Percentiles rank a stretch among this genome's conserved stretches.
Conservation (phyloP, 2,797 vertebrate genomes). For the Xenopus petersii region DNA sequence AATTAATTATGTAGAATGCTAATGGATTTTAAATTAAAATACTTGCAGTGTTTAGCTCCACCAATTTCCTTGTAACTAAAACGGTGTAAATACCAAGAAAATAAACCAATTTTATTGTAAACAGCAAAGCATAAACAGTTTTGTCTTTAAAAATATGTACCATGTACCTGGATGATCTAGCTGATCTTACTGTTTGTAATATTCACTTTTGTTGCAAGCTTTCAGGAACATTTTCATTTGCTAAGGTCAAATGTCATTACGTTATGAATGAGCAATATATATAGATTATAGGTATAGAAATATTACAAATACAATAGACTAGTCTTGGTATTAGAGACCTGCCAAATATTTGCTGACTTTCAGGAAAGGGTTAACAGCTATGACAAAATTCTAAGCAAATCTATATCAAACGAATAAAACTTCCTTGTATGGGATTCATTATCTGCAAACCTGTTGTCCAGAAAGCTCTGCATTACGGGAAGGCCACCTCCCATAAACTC, state of each 20-base stretch:
- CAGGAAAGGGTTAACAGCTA: too few species aligned
- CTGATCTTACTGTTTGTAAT: background rate
- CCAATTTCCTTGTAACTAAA: conserved; percentile 54
- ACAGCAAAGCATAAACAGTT: background rate
- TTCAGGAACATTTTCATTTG: background rate
- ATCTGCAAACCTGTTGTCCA: too few species aligned
- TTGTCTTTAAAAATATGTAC: background rate
- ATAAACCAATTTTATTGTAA: conserved; percentile 2
- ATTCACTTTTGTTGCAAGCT: too few species aligned
- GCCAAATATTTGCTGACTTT: too few species aligned
- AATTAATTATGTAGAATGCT: conserved; percentile 73
- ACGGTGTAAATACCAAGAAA: conserved; percentile 36
- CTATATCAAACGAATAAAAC: too few species aligned
- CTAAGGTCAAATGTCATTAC: background rate
- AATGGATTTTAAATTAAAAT: conserved; percentile 74
- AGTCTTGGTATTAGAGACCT: too few species aligned
- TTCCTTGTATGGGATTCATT: too few species aligned
- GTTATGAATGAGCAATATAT: background rate
- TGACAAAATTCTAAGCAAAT: too few species aligned
- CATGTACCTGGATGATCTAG: background rate
- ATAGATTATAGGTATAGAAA: too few species aligned
- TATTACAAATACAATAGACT: too few species aligned
- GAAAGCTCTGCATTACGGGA: too few species aligned
- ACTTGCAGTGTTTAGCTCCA: conserved; percentile 61
- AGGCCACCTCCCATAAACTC: too few species aligned